Percentiles rank a stretch among this genome's conserved stretches.
Conservation (phyloP, 2,113 vertebrate species). For the Sinocyclocheilus anshuiensis region DNA sequence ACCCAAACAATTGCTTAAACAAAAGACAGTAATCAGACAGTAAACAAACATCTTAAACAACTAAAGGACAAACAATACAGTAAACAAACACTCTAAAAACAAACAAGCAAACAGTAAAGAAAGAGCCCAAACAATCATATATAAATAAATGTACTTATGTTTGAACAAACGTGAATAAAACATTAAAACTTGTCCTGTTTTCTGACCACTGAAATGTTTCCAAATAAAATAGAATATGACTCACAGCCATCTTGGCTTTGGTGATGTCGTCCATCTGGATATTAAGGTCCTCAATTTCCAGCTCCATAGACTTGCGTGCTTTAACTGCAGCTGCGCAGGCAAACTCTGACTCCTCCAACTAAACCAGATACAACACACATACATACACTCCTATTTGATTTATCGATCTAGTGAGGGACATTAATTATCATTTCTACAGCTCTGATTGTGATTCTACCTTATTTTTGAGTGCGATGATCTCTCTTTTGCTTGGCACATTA, state of each 20-base stretch:
- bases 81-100: too few relatives aligned
- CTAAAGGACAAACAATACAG: too few relatives aligned
- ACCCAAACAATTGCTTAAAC: too few relatives aligned
- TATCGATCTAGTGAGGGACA: neutral
- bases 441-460: constrained; percentile 76
- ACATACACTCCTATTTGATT: neutral
- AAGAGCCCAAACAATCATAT: too few relatives aligned
- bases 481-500: constrained; percentile 93
- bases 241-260: constrained; percentile 89
- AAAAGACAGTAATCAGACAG: neutral
- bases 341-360: constrained; percentile 98
- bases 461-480: constrained; percentile 94
- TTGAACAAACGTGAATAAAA: too few relatives aligned
- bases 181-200: too few relatives aligned
- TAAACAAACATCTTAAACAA: constrained; percentile 1
- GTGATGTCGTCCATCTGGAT: constrained; percentile 93
- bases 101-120: too few relatives aligned
- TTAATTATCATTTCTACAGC: neutral
- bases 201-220: too few relatives aligned
- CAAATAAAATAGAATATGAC: constrained; percentile 50
- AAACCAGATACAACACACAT: constrained; percentile 40
- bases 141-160: too few relatives aligned
- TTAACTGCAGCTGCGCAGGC: constrained; percentile 90
- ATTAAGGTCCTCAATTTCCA: constrained; percentile 96
- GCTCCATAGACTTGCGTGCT: constrained; percentile 94